Base-by-base conservation (phyloP, 2,888 invertebrate genomes). In the Lasioglossum figueresi region DNA sequence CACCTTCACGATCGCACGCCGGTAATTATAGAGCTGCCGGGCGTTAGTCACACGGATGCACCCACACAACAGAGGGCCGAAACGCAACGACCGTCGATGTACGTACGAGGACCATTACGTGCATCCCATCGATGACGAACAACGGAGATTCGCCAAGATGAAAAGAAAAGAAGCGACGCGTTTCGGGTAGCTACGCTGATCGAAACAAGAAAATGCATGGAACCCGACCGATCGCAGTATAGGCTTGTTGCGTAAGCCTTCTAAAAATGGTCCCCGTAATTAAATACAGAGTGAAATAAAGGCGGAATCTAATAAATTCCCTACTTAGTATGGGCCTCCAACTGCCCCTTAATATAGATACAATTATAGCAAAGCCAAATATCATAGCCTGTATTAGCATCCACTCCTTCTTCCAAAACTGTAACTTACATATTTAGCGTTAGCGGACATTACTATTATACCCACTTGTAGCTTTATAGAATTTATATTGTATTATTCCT, bases 1-100 rank as follows among this genome's bases (percentile, higher is more conserved):
- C 84, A 82, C 87, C 84, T 82, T 83, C 82, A 43, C 71, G 79
- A 80, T 48, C 56, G 63, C 63, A 12, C 23, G 63, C 34, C 34
- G 77, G 79, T 86, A 86, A 86, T 86, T 77, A 79, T 74, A 45
- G 76, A 79, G 80, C 63, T 43, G 27, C 34, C 70, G 74, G 10
- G 45, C 52, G 27, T 79, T 71, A 40, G 2, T 48, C 31, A 31
- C 63, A 56, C 37, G 27, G 12, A 77, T 34, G 14, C 1, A 16
- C 14, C 6, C 10, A 37, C 14, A 52, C 19, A 12, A 56, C 8
- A 37, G 19, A 12, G 23, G 34, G 40, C 76, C 75, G 63, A 56
- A 78, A 75, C 75, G 19, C 37, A 2, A 12, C 37, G n/a, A 12
- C 19, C 19, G 5, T 34, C 66, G n/a, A 19, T 43, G 27, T 16